Base-by-base conservation (phyloP, 2,888 invertebrate genomes). In the Tyria jacobaeae region DNA sequence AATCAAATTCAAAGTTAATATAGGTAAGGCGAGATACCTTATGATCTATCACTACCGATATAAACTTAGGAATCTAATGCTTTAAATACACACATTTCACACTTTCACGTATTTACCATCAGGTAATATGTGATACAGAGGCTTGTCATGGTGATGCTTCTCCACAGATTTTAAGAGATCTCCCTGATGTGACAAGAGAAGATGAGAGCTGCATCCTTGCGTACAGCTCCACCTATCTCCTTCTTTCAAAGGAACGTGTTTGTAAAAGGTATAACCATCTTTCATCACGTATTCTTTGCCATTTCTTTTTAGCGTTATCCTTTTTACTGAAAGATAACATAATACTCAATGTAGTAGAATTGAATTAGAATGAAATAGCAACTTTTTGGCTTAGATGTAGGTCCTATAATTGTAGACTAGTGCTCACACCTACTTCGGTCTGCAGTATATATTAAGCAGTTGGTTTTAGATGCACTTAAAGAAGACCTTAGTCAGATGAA, bases 141-240 rank as follows among this genome's bases (percentile, higher is more conserved):
- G 62, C 31, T 57, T 62, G 6, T 5, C n/a, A 50, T 68, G 68
- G 2, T 10, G 35, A n/a, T 68, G 68, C 9, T 34, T 55, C 1
- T 62, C 57, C 2, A 52, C 37, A 4, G 14, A 10, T 47, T 62
- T 68, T 3, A 55, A 3, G 2, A 68, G 12, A 14, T 1, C 12
- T 24, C 60, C 62, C 2, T 27, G 12, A 5, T 56, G n/a, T 7
- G 64, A 27, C 2, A 55, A 7, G 0, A 62, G 0, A 1, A 68
- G 24, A 12, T 44, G 35, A 2, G 64, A 64, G 1, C 25, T 12
- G 51, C 61, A 59, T 10, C 59, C 59, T 35, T 39, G 41, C 2
- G 60, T 48, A 17, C 60, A 60, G 4, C 41, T 24, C 60, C 60
- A 60, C 24, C 60, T 49, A 15, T 37, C 9, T 9, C 54, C 41